Conservation (phyloP, 1,140 invertebrate species). For the Caerostris darwini region DNA sequence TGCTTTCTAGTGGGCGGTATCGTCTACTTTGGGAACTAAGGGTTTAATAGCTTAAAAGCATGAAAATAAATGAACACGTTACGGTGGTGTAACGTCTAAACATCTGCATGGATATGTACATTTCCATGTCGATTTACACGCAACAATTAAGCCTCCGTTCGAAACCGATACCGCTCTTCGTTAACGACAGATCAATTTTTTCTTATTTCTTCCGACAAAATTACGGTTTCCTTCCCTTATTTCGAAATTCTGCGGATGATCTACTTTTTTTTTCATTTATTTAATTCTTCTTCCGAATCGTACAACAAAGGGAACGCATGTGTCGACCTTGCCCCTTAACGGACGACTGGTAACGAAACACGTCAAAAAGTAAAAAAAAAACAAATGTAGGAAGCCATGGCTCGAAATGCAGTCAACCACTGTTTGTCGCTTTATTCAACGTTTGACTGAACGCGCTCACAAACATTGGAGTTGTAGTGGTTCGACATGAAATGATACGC, state of each 20-base stretch:
- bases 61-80: no score
- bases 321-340: constrained; percentile 41
- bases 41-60: no score
- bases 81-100: no score
- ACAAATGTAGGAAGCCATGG: neutral
- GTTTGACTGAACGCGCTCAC: neutral
- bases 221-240: neutral
- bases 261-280: neutral
- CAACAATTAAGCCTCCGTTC: no score
- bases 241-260: neutral
- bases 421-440: constrained; percentile 4
- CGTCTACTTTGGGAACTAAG: no score
- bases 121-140: no score
- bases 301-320: neutral
- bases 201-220: neutral
- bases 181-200: neutral
- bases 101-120: no score
- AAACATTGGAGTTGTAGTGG: neutral
- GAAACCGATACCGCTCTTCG: no score
- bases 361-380: neutral
- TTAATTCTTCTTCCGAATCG: neutral
- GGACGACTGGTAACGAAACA: neutral
- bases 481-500: neutral
- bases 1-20: no score
- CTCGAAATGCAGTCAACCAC: neutral